Evolutionary conservation across 2,113 vertebrate genomes (phyloP).

Genomic region (Cephalopholis sonnerati): DNA sequence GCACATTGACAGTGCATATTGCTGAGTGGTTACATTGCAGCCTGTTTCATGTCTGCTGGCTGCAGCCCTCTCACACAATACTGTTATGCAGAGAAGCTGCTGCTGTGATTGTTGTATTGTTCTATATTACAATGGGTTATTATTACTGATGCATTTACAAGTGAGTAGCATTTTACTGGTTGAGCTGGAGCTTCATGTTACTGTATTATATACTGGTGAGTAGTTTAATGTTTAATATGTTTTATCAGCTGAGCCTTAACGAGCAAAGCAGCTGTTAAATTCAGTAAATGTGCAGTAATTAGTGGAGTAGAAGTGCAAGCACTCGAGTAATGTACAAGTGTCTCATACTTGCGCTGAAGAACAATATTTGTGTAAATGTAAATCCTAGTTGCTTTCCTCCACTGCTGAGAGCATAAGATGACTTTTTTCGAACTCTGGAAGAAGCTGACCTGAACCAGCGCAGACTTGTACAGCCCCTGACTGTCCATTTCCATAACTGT

Average conservation of each 20-base stretch:
- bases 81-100: too few species aligned
- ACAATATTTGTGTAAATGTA: neutral
- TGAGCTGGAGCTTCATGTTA: neutral
- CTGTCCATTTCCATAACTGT: neutral
- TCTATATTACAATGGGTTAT: neutral
- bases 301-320: neutral
- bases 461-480: too few species aligned
- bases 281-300: neutral
- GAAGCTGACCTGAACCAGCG: neutral
- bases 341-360: neutral
- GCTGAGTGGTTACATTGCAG: too few species aligned
- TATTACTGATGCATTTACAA: neutral
- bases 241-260: neutral
- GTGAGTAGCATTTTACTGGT: neutral
- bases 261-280: neutral
- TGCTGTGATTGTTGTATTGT: too few species aligned
- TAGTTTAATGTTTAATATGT: neutral
- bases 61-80: too few species aligned
- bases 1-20: too few species aligned
- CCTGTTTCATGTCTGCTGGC: too few species aligned
- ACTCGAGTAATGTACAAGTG: too few species aligned
- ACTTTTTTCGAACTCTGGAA: neutral
- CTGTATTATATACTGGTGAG: neutral
- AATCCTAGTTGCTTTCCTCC: neutral
- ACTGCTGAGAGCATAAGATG: neutral